phyloP scores from a whole-genome alignment of 2,797 vertebrate species.

The Natrix natrix region DNA sequence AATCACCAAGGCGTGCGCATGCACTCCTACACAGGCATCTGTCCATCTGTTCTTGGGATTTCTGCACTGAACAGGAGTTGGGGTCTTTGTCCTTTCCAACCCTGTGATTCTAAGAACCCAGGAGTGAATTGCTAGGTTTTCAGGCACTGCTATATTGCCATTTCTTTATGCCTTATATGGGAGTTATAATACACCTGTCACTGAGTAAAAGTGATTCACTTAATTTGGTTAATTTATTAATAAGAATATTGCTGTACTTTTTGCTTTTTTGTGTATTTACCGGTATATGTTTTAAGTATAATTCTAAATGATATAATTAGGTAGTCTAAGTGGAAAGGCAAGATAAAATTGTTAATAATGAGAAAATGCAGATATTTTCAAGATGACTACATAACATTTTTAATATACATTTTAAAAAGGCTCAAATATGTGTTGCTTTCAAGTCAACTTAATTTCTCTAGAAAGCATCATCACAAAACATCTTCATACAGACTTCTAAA shows the following conservation, averaged over 20 bases:
- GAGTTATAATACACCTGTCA: background rate
- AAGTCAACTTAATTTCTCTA: background rate
- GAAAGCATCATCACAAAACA: background rate
- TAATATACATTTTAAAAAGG: background rate
- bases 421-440: background rate
- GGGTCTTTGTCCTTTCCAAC: background rate
- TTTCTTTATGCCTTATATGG: background rate
- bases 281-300: background rate
- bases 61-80: background rate
- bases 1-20: background rate
- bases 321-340: background rate
- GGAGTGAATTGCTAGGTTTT: background rate
- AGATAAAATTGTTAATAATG: background rate
- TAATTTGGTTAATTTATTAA: background rate
- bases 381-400: background rate
- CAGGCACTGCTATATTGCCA: slow-evolving; percentile 3
- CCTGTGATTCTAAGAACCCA: background rate
- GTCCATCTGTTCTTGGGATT: background rate
- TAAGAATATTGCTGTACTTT: background rate
- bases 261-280: background rate
- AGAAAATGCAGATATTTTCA: background rate
- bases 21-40: background rate
- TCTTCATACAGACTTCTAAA: background rate
- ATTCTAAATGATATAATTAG: background rate
- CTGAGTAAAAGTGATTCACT: background rate